These are phyloP conservation scores for Altica lythri DNA, from an alignment of 2,888 invertebrate genomes.

Conservation along the genomic window DNA sequence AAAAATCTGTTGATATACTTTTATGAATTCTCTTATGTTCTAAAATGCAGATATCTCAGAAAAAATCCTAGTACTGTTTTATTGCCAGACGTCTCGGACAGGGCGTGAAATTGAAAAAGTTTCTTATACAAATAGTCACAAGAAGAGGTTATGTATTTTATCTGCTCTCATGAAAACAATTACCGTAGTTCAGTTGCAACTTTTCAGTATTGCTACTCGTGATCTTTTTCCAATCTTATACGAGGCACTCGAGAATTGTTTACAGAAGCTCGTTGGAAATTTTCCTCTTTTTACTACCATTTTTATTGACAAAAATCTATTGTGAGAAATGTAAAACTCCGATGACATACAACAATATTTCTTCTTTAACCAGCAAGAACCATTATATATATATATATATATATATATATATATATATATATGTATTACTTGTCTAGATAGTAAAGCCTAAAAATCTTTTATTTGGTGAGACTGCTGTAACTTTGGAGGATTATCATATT, in stretches of 20 bases:
- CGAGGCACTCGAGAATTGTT: constrained; percentile 39
- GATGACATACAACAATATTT: too few relatives aligned
- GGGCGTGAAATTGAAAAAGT: constrained; percentile 58
- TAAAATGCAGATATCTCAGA: constrained; percentile 5
- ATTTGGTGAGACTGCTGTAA: too few relatives aligned
- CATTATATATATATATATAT: too few relatives aligned
- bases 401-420: too few relatives aligned
- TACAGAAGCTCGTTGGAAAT: constrained; percentile 33
- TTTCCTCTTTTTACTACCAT: constrained; percentile 9
- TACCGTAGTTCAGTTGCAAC: constrained; percentile 26
- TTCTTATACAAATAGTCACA: constrained; percentile 40
- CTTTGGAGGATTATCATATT: too few relatives aligned
- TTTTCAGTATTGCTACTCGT: constrained; percentile 31
- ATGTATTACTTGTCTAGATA: too few relatives aligned
- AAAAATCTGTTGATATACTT: too few relatives aligned
- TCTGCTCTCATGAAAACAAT: constrained; percentile 22
- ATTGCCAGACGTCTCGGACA: constrained; percentile 51
- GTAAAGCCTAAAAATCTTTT: too few relatives aligned
- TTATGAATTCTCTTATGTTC: background rate
- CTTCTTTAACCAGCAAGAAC: too few relatives aligned
- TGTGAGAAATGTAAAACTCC: background rate
- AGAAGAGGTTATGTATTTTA: constrained; percentile 16
- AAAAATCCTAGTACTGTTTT: constrained; percentile 43
- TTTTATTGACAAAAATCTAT: constrained; percentile 15
- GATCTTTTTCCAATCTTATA: constrained; percentile 30